phyloP scores from a whole-genome alignment of 2,888 invertebrate genomes.

The Drosophila lutescens region DNA sequence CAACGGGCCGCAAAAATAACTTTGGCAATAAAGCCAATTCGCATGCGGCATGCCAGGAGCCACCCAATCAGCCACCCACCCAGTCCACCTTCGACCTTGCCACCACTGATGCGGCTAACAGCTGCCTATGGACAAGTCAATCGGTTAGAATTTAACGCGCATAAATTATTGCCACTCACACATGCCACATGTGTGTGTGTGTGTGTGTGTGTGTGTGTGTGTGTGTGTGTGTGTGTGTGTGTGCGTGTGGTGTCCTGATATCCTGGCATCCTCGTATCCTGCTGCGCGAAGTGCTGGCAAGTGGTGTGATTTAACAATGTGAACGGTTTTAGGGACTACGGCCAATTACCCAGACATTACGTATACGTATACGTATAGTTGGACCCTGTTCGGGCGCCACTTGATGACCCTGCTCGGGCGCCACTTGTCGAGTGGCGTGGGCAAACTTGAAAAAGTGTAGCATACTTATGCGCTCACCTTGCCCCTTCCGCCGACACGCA shows the following conservation, averaged over 20 bases:
- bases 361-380: background rate
- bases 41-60: background rate
- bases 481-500: conserved; percentile 15
- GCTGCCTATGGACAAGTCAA: conserved; percentile 43
- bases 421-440: conserved; percentile 1
- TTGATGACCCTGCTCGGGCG: background rate
- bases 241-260: background rate
- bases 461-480: conserved; percentile 41
- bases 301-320: conserved; percentile 20
- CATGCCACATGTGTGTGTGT: conserved; percentile 3
- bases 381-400: background rate
- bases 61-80: background rate
- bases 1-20: conserved; percentile 47
- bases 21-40: conserved; percentile 35
- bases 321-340: conserved; percentile 1
- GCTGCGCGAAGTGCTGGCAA: background rate
- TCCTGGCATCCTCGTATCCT: background rate
- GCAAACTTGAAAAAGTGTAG: conserved; percentile 32
- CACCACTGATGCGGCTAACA: conserved; percentile 36
- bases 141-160: conserved; percentile 61
- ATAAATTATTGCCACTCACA: conserved; percentile 61
- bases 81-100: background rate
- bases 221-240: background rate
- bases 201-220: background rate
- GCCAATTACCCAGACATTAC: conserved; percentile 28